phyloP scores from a whole-genome alignment of 2,888 invertebrate genomes.

The Branchipolynoe longqiensis region DNA sequence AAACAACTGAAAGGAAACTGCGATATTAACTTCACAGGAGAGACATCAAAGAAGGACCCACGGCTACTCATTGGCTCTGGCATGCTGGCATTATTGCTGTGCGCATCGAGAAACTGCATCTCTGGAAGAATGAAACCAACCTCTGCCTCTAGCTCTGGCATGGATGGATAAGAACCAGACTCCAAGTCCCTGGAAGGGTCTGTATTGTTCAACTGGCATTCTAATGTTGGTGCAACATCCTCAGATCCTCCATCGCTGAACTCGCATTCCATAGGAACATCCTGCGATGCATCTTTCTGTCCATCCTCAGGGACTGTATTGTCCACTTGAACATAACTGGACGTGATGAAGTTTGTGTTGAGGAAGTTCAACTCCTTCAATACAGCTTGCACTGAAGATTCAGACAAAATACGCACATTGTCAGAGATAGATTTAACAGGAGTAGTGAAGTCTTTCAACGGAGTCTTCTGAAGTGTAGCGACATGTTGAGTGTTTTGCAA shows the following conservation, averaged over 20 bases:
- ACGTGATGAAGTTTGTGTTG: not conserved
- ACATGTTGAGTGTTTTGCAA: too few relatives aligned
- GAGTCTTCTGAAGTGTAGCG: slow-evolving; percentile 12
- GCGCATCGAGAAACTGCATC: not conserved
- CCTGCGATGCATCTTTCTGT: not conserved
- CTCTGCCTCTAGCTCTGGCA: not conserved
- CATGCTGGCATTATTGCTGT: slow-evolving; percentile 24
- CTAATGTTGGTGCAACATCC: not conserved
- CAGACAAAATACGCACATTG: slow-evolving; percentile 18
- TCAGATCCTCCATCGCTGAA: too few relatives aligned
- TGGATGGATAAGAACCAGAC: not conserved
- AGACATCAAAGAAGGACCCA: slow-evolving; percentile 33
- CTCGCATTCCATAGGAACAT: not conserved
- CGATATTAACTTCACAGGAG: slow-evolving; percentile 15
- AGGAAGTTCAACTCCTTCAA: slow-evolving; percentile 30
- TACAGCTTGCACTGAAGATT: slow-evolving; percentile 1
- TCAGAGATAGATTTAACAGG: not conserved
- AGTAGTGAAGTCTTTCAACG: slow-evolving; percentile 25
- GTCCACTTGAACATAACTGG: too few relatives aligned
- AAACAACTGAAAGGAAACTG: slow-evolving; percentile 17
- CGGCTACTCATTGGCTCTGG: slow-evolving; percentile 20
- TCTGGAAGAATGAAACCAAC: not conserved
- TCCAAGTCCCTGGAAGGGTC: not conserved
- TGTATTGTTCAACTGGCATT: not conserved
- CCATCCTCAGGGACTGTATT: too few relatives aligned